Conservation (phyloP, 2,797 vertebrate genomes). For the Dermochelys coriacea region DNA sequence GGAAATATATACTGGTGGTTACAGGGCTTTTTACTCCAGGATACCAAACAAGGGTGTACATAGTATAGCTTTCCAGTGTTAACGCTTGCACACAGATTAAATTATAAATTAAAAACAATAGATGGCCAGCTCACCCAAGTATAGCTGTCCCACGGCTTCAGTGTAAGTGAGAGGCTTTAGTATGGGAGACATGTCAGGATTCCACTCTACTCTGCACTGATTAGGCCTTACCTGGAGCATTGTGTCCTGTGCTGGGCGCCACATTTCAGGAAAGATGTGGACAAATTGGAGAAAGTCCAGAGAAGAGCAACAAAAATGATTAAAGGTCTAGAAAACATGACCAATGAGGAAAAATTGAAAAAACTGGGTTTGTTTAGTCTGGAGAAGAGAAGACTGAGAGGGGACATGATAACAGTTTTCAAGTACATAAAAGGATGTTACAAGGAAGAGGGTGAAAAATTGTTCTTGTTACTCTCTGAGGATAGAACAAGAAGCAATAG, state of each 20-base stretch:
- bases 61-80: slow-evolving; percentile 32
- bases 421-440: neutral
- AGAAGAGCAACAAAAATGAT: neutral
- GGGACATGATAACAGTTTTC: neutral
- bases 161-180: neutral
- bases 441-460: neutral
- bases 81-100: slow-evolving; percentile 39
- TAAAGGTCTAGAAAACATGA: neutral
- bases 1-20: slow-evolving; percentile 68
- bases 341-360: neutral
- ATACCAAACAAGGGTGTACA: slow-evolving; percentile 9
- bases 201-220: neutral
- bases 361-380: neutral
- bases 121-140: neutral
- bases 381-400: neutral
- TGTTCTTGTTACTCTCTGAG: neutral
- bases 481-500: neutral
- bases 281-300: neutral
- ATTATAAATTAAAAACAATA: neutral
- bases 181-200: neutral
- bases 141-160: neutral
- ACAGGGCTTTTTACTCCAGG: slow-evolving; percentile 46
- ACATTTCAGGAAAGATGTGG: neutral
- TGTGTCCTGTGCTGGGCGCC: neutral
- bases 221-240: neutral